Percentiles rank a stretch among this genome's conserved stretches.
Evolutionary conservation across 1,140 invertebrate genomes (phyloP).

Genomic region (Pogonus chalceus): DNA sequence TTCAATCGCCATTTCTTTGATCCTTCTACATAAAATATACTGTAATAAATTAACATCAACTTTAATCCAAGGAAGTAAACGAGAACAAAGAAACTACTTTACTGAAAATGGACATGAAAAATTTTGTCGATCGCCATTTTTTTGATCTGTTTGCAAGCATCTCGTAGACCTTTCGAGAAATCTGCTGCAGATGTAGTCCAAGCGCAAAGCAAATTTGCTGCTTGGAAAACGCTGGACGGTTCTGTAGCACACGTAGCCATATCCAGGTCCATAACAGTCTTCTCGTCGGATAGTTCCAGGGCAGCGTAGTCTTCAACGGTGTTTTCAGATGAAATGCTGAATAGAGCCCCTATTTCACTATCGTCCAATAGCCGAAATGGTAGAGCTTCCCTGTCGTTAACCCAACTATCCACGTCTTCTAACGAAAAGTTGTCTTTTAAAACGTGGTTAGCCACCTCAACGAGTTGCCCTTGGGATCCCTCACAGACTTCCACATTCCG

Average conservation of each 20-base stretch:
- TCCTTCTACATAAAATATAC: no score
- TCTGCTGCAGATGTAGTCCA: no score
- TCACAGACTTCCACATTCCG: no score
- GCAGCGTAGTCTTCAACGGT: conserved; percentile 34
- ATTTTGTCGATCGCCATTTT: conserved; percentile 24
- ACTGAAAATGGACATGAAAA: no score
- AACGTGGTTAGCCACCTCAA: conserved; percentile 30
- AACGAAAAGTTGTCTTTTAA: conserved; percentile 39
- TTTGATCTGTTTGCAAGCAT: conserved; percentile 22
- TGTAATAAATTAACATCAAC: no score
- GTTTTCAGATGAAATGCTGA: conserved; percentile 31
- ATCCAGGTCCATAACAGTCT: conserved; percentile 23
- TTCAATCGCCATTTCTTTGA: no score
- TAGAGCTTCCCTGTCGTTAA: conserved; percentile 28
- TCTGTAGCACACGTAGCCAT: no score
- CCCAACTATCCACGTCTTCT: conserved; percentile 28
- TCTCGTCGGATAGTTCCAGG: conserved; percentile 30
- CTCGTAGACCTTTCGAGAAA: conserved; percentile 16
- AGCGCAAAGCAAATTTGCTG: no score
- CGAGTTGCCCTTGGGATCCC: no score
- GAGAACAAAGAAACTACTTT: conserved; percentile 27
- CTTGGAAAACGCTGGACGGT: no score
- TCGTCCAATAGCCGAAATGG: conserved; percentile 37
- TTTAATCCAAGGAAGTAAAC: no score
- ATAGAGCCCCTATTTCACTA: conserved; percentile 31